These are phyloP conservation scores for Scophthalmus maximus DNA, from an alignment of 2,113 vertebrate genomes.

Conservation along the genomic window DNA sequence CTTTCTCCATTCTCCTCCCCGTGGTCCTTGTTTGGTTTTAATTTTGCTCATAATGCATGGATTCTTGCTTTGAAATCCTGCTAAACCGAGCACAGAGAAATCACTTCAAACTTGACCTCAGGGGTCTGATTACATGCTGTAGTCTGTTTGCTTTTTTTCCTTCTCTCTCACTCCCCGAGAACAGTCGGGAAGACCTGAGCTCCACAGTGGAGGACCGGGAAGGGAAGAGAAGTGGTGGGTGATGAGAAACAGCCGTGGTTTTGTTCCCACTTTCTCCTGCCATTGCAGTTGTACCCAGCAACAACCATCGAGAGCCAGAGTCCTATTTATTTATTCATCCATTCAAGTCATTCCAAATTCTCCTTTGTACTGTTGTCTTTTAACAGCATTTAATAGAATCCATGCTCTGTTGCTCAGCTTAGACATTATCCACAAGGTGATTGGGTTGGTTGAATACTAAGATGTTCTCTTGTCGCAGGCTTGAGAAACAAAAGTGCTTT, in stretches of 20 bases:
- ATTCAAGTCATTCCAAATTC: conserved; percentile 38
- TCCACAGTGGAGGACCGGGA: conserved; percentile 34
- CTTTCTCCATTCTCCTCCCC: conserved; percentile 33
- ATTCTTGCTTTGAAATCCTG: conserved; percentile 55
- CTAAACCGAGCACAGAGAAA: conserved; percentile 52
- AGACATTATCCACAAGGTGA: conserved; percentile 16
- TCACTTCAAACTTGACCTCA: conserved; percentile 59
- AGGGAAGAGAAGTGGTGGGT: conserved; percentile 43
- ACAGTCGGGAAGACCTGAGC: conserved; percentile 37
- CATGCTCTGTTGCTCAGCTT: conserved; percentile 29
- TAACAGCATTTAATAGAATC: conserved; percentile 48
- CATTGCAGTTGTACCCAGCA: conserved; percentile 1
- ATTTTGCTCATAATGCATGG: conserved; percentile 54
- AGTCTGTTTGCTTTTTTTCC: conserved; percentile 19
- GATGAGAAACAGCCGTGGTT: conserved; percentile 50
- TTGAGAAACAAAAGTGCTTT: conserved; percentile 22
- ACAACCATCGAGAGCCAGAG: neutral
- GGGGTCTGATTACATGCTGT: conserved; percentile 59
- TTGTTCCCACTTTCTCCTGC: conserved; percentile 31
- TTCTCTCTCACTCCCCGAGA: conserved; percentile 8
- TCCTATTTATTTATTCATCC: conserved; percentile 37
- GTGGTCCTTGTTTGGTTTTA: conserved; percentile 37
- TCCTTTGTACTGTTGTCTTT: conserved; percentile 40
- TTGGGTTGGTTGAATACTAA: conserved; percentile 17
- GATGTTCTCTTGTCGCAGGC: conserved; percentile 25